Evolutionary conservation across 2,888 invertebrate species (phyloP).

Genomic region (Nycteola revayana): DNA sequence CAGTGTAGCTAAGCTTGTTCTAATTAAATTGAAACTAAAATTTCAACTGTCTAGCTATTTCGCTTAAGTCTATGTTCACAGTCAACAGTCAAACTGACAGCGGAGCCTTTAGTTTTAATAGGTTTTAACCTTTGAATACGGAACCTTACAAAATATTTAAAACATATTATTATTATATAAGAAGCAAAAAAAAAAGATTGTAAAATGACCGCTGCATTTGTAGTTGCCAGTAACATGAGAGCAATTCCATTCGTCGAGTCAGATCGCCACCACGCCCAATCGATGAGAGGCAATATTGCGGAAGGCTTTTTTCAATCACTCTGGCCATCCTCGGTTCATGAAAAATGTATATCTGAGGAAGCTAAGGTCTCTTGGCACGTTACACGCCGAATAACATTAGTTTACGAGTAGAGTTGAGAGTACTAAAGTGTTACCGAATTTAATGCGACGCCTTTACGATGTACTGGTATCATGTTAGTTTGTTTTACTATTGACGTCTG

Average conservation of each 20-base stretch:
- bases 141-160: too few relatives aligned
- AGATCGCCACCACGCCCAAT: slow-evolving; percentile 39
- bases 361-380: slow-evolving; percentile 55
- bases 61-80: too few relatives aligned
- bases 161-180: too few relatives aligned
- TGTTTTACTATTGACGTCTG: too few relatives aligned
- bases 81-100: too few relatives aligned
- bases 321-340: slow-evolving; percentile 64
- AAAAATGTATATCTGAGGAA: slow-evolving; percentile 67
- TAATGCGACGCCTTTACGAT: slow-evolving; percentile 42
- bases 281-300: slow-evolving; percentile 57
- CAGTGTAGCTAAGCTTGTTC: too few relatives aligned
- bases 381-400: slow-evolving; percentile 69
- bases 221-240: slow-evolving; percentile 10
- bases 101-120: too few relatives aligned
- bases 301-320: slow-evolving; percentile 72
- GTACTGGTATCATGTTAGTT: slow-evolving; percentile 31
- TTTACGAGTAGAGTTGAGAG: slow-evolving; percentile 55
- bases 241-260: slow-evolving; percentile 18
- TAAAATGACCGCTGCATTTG: slow-evolving; percentile 1
- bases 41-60: too few relatives aligned
- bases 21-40: too few relatives aligned
- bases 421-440: slow-evolving; percentile 54
- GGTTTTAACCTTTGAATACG: too few relatives aligned
- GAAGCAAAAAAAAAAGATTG: too few relatives aligned